Percentiles rank a stretch among this genome's conserved stretches.
These are phyloP conservation scores for Spheniscus humboldti DNA, from an alignment of 2,797 vertebrate genomes.

Conservation along the genomic window DNA sequence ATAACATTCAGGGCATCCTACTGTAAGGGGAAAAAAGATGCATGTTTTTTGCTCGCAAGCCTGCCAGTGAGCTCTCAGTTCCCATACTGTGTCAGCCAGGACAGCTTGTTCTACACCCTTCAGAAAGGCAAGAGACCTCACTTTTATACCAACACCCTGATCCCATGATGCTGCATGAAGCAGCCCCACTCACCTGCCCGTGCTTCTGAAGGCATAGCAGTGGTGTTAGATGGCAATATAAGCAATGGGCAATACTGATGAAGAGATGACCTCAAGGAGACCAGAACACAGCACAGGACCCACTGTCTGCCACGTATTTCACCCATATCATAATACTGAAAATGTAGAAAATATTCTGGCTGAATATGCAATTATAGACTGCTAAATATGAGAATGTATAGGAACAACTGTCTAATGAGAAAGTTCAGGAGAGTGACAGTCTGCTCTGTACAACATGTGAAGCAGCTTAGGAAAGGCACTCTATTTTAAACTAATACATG, in stretches of 20 bases:
- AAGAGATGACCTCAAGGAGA: background rate
- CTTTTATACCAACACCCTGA: background rate
- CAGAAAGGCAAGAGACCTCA: background rate
- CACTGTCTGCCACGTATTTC: background rate
- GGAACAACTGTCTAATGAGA: background rate
- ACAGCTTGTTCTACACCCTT: background rate
- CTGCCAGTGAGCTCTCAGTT: background rate
- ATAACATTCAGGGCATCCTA: background rate
- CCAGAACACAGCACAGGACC: background rate
- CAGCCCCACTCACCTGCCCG: background rate
- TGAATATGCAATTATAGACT: accelerated
- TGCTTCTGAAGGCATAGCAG: background rate
- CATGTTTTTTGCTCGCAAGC: background rate
- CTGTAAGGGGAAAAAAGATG: background rate
- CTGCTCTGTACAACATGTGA: background rate
- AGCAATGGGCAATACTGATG: background rate
- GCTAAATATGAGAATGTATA: background rate
- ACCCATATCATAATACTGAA: background rate
- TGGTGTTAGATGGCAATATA: accelerated
- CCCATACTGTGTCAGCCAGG: background rate
- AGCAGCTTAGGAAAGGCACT: background rate
- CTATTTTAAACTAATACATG: background rate
- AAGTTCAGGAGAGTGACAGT: background rate
- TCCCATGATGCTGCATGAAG: background rate
- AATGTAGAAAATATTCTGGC: background rate